Base-by-base conservation (phyloP, 2,888 invertebrate species). In the Monochamus alternatus region DNA sequence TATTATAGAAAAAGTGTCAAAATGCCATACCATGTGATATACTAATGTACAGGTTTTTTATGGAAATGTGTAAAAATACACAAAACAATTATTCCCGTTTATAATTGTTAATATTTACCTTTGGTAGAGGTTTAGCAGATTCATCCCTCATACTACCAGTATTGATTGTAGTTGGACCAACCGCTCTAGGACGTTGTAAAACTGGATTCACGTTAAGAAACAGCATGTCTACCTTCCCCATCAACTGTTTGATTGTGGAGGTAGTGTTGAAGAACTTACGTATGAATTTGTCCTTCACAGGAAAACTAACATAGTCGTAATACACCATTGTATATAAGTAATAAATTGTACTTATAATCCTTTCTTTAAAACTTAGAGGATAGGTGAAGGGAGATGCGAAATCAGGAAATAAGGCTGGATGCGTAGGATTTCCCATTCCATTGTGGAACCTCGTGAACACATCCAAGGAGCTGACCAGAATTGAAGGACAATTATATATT, bases 401-500 rank as follows among this genome's bases (percentile, higher is more conserved):
- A n/a, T 69, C 69, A 7, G 69, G 69, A 31, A 47, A 31, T 12
- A 69, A 31, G 31, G 1, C 31, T 12, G 69, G 47, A 47, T 69
- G 60, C 5, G 30, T 5, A 5, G 43, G n/a, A 44, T 68, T 68
- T 8, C 68, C 68, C 8, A 68, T 32, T n/a, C 1, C 3, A 30
- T 5, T 8, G 58, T 68, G 44, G 55, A 31, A 43, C 43, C 10
- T 58, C 32, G 47, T 1, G 22, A 7, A 30, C 3, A 43, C 31
- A 10, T 63, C 47, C 52, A 55, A 14, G 9, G 32, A 32, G 30
- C 62, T 62, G 55, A 64, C 69, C 70, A 59, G 76, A 59, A 68
- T 72, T 31, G 75, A 47, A 5, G 79, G 81, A 30, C 76, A 72
- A 22, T 64, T 32, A 32, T 55, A 64, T 30, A 51, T 51, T 52